phyloP scores from a whole-genome alignment of 2,113 vertebrate species.

The Neotoma lepida region DNA sequence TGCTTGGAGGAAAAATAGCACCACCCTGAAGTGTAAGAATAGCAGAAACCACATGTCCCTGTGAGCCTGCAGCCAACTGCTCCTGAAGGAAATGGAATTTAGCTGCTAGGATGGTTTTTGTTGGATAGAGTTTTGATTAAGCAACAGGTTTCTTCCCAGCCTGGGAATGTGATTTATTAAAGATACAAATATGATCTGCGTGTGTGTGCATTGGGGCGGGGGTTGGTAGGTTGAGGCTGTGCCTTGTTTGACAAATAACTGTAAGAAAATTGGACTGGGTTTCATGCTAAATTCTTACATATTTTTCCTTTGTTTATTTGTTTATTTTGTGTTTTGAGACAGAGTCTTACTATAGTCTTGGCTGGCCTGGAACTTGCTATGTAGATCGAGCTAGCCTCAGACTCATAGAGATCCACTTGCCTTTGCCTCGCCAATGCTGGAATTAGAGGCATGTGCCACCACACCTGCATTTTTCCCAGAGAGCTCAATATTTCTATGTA shows the following conservation, averaged over 20 bases:
- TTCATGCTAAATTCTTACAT: constrained; percentile 33
- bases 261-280: background rate
- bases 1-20: constrained; percentile 83
- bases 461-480: background rate
- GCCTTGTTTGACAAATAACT: background rate
- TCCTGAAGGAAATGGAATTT: constrained; percentile 79
- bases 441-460: background rate
- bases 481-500: constrained; percentile 17
- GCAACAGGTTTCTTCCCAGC: constrained; percentile 77
- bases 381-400: background rate
- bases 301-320: background rate
- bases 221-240: background rate
- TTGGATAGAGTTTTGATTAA: constrained; percentile 76
- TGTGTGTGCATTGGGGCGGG: background rate
- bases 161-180: constrained; percentile 40
- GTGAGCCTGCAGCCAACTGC: constrained; percentile 82
- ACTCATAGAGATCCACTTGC: background rate
- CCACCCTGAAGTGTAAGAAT: constrained; percentile 80
- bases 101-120: constrained; percentile 82
- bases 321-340: background rate
- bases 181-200: constrained; percentile 41
- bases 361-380: background rate
- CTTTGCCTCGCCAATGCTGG: background rate
- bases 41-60: constrained; percentile 81
- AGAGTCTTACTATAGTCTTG: background rate